phyloP scores from a whole-genome alignment of 1,140 invertebrate genomes.

The Drosophila takahashii region DNA sequence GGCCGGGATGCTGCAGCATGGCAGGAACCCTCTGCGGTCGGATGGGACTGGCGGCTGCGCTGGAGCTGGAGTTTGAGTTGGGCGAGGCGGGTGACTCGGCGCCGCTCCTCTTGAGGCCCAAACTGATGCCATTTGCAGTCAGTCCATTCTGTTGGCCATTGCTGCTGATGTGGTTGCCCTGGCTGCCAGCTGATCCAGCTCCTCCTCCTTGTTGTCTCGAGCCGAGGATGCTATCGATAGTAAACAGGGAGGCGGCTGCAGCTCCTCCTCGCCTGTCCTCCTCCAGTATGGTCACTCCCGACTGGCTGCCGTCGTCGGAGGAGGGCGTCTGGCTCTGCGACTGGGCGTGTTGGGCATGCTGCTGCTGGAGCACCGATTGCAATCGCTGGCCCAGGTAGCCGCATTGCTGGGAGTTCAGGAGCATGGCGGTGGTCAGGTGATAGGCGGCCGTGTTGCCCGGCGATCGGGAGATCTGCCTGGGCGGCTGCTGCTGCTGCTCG shows the following conservation, averaged over 20 bases:
- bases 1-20: constrained; percentile 85
- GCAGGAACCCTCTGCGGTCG: constrained; percentile 85
- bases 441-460: constrained; percentile 67
- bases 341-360: constrained; percentile 60
- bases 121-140: constrained; percentile 33
- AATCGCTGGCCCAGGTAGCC: constrained; percentile 79
- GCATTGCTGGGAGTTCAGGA: constrained; percentile 82
- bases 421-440: constrained; percentile 82
- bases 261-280: constrained; percentile 84
- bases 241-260: constrained; percentile 89
- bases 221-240: constrained; percentile 92
- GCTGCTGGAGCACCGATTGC: constrained; percentile 75
- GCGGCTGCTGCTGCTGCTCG: constrained; percentile 64
- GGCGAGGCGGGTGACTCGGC: constrained; percentile 80
- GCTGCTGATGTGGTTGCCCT: constrained; percentile 35
- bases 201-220: constrained; percentile 48
- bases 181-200: neutral
- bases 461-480: constrained; percentile 60
- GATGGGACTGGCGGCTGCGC: constrained; percentile 85
- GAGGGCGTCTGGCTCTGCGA: constrained; percentile 73
- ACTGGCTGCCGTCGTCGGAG: constrained; percentile 81
- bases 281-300: constrained; percentile 73
- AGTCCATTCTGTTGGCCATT: constrained; percentile 36
- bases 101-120: constrained; percentile 57
- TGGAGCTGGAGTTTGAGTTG: constrained; percentile 78